Evolutionary conservation across 64 coral and sea anemone genomes (phyloP).

Genomic region (Stylophora pistillata): DNA sequence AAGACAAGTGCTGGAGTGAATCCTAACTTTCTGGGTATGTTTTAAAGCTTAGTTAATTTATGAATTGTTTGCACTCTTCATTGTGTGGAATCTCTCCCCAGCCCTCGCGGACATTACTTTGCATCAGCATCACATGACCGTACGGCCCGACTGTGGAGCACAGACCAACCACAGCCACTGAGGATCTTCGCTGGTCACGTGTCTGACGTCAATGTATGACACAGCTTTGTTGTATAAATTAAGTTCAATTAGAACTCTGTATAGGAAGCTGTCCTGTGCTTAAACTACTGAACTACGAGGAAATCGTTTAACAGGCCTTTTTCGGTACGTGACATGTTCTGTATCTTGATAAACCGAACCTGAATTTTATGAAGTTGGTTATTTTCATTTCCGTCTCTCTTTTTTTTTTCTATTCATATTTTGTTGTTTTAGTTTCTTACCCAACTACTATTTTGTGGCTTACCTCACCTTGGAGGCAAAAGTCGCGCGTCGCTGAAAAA

Average conservation of each 20-base stretch:
- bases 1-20: too few relatives aligned
- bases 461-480: not conserved
- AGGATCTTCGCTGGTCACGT: conserved; percentile 97
- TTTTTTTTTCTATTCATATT: not conserved
- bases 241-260: too few relatives aligned
- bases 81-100: conserved; percentile 1
- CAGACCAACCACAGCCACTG: conserved; percentile 90
- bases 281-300: not conserved
- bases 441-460: conserved; percentile 16
- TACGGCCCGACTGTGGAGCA: conserved; percentile 90
- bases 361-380: not conserved
- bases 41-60: not conserved
- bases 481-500: too few relatives aligned
- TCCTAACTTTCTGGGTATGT: not conserved
- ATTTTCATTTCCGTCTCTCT: too few relatives aligned
- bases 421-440: not conserved
- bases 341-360: not conserved
- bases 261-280: too few relatives aligned
- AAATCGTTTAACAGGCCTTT: not conserved
- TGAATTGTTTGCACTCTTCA: not conserved
- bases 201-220: conserved; percentile 97
- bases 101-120: conserved; percentile 92
- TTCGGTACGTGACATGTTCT: too few relatives aligned
- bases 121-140: conserved; percentile 95
- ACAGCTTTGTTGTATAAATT: too few relatives aligned